Conservation (phyloP, 2,888 invertebrate genomes). For the Himalopsyche anomala region DNA sequence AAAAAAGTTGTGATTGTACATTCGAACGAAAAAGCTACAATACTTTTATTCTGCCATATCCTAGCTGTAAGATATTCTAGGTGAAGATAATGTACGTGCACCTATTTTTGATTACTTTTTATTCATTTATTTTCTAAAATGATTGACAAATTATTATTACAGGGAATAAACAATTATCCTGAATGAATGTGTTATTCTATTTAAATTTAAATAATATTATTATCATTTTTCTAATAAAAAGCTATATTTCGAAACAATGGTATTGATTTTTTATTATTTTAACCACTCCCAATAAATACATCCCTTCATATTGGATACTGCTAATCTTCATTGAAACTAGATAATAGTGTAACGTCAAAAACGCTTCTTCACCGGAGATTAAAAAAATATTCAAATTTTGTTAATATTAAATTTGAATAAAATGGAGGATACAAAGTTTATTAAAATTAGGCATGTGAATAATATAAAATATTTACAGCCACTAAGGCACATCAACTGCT, state of each 20-base stretch:
- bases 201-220: neutral
- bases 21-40: neutral
- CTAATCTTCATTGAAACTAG: too few relatives aligned
- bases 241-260: neutral
- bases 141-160: conserved; percentile 31
- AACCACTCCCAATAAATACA: neutral
- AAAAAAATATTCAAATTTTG: too few relatives aligned
- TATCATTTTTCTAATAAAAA: conserved; percentile 39
- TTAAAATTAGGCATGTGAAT: too few relatives aligned
- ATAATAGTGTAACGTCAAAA: too few relatives aligned
- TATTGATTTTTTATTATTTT: too few relatives aligned
- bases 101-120: neutral
- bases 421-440: too few relatives aligned
- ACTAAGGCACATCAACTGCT: too few relatives aligned
- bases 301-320: too few relatives aligned
- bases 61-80: conserved; percentile 5
- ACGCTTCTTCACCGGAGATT: too few relatives aligned
- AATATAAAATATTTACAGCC: too few relatives aligned
- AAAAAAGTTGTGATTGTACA: neutral
- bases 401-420: too few relatives aligned
- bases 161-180: conserved; percentile 28
- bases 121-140: conserved; percentile 17
- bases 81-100: conserved; percentile 4
- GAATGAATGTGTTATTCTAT: neutral
- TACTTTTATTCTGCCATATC: conserved; percentile 37